Evolutionary conservation across 2,797 vertebrate genomes (phyloP), one percentile per base, ranked within the genome.

Genomic region (Cuculus canorus): DNA sequence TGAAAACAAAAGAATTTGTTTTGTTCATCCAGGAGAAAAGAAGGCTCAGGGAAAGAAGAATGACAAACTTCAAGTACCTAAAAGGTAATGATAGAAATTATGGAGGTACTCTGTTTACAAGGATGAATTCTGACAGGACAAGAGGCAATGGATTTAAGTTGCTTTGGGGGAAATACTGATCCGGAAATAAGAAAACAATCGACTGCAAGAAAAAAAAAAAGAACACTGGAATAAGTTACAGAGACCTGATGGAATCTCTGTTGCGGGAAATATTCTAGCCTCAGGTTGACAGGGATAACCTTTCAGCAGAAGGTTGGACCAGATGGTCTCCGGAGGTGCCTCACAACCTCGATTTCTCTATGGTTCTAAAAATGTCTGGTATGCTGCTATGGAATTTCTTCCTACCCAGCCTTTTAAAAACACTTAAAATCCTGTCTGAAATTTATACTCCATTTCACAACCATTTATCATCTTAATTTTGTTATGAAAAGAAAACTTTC

Each of bases 291-390:
- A 93, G 66, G 54, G 63, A 61, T 94, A 96, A 88, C 86, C 83
- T 95, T 96, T 94, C 83, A 90, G 37, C 90, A 96, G 95, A 92
- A 93, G 81, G 77, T 72, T 78, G 88, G 61, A 82, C 77, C 93
- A 95, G 88, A 95, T 84, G 92, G 92, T 85, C 70, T 79, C 69
- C 88, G 86, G 88, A 84, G 70, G 88, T 65, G 63, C 70, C 56
- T 93, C 77, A 77, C 91, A 84, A 60, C 37, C 90, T 78, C 43
- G 23, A 86, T 78, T 90, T 90, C 57, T 37, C 70, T 81, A 4
- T 60, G 32, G 8, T 65, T 86, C 83, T 86, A 80, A 90, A 93
- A 54, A 86, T 30, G 22, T 24, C 90, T 95, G 56, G 13, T 71
- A 24, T 22, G 61, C 37, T 84, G 61, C 73, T 86, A 0, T 59